phyloP scores from a whole-genome alignment of 2,113 vertebrate species.

The Narcine bancroftii region DNA sequence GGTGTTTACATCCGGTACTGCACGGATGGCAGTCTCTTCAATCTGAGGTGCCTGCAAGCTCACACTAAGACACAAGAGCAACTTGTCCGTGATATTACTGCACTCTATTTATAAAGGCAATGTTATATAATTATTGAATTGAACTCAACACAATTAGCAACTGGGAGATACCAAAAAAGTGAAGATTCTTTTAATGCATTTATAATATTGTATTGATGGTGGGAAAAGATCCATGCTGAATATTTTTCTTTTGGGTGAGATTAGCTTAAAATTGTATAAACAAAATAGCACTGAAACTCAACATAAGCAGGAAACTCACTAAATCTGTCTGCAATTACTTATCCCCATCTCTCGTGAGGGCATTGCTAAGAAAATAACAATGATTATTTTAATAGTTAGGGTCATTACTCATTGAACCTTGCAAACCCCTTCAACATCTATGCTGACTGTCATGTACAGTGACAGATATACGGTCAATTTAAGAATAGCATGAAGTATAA shows the following conservation, averaged over 20 bases:
- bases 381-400: slow-evolving; percentile 26
- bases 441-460: slow-evolving; percentile 3
- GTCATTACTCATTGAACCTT: not conserved
- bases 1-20: too few relatives aligned
- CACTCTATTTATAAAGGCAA: not conserved
- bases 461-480: slow-evolving; percentile 2
- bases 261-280: slow-evolving; percentile 13
- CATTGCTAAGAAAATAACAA: slow-evolving; percentile 28
- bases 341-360: slow-evolving; percentile 12
- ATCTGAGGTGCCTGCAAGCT: too few relatives aligned
- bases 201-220: slow-evolving; percentile 2
- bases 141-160: not conserved
- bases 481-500: not conserved
- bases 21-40: too few relatives aligned
- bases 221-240: not conserved
- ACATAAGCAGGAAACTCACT: slow-evolving; percentile 8
- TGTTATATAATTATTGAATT: not conserved
- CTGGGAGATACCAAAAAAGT: not conserved
- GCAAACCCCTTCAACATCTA: not conserved
- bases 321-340: slow-evolving; percentile 30
- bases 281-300: not conserved
- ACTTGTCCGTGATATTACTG: too few relatives aligned
- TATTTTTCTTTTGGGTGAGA: not conserved
- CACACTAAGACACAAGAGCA: too few relatives aligned
- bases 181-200: not conserved